Evolutionary conservation across 2,113 vertebrate species (phyloP).

Genomic region (Serilophus lunatus): DNA sequence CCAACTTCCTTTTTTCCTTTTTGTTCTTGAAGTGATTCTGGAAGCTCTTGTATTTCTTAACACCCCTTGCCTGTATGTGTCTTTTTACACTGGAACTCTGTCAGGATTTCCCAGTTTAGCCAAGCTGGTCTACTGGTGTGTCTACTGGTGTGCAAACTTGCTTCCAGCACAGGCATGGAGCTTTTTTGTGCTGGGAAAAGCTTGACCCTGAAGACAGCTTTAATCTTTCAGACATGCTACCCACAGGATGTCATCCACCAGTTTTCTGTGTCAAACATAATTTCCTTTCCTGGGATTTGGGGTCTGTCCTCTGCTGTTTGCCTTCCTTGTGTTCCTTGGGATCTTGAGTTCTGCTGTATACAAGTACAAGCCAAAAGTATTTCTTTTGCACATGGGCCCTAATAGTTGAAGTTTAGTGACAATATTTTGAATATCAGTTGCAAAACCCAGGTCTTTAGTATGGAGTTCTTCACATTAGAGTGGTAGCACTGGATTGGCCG

Average conservation of each 20-base stretch:
- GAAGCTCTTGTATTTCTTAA: neutral
- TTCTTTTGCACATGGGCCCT: neutral
- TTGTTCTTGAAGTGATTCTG: neutral
- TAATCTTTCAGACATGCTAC: neutral
- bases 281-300: neutral
- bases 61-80: rapidly evolving
- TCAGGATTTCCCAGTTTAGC: neutral
- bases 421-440: neutral
- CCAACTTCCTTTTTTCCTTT: neutral
- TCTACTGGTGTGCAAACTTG: too few species aligned
- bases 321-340: neutral
- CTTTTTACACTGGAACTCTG: neutral
- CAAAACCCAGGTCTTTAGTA: neutral
- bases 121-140: neutral
- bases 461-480: neutral
- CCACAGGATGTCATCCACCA: neutral
- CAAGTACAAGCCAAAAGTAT: neutral
- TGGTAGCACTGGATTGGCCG: neutral
- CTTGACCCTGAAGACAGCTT: neutral
- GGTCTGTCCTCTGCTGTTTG: neutral
- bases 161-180: neutral
- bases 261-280: neutral
- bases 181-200: neutral
- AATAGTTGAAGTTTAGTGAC: neutral
- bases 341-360: neutral